Evolutionary conservation across 1,140 invertebrate genomes (phyloP).

Genomic region (Metopolophium dirhodum): DNA sequence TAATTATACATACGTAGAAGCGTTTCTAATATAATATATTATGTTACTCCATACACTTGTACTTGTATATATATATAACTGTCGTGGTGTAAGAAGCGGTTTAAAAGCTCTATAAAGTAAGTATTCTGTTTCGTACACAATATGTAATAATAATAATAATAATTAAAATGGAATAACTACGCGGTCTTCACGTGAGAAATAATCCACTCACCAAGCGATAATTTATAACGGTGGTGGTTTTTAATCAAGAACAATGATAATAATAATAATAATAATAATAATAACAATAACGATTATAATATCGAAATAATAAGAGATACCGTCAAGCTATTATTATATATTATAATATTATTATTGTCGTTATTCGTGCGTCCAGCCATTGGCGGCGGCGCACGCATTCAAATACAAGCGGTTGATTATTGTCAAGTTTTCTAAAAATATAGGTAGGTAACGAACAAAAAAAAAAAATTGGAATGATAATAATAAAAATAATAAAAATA

Average conservation of each 20-base stretch:
- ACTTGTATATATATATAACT: conserved; percentile 32
- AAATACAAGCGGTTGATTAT: not conserved
- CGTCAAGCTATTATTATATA: not conserved
- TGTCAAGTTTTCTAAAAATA: not conserved
- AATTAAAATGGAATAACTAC: conserved; percentile 22
- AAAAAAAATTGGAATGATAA: not conserved
- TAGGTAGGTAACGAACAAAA: not conserved
- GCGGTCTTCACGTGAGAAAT: not conserved
- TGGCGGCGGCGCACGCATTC: not conserved
- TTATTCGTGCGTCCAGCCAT: conserved; percentile 3
- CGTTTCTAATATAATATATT: conserved; percentile 36
- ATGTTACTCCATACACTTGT: conserved; percentile 29
- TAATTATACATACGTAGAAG: conserved; percentile 25
- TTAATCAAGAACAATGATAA: conserved; percentile 38
- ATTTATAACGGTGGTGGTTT: conserved; percentile 1
- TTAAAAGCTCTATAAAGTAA: conserved; percentile 46
- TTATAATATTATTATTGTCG: not conserved
- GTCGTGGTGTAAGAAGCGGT: conserved; percentile 41
- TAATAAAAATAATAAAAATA: conserved; percentile 4
- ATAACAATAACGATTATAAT: not conserved
- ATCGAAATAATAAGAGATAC: not conserved
- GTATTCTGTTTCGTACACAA: conserved; percentile 10
- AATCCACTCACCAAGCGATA: conserved; percentile 12
- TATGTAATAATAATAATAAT: conserved; percentile 20
- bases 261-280: not conserved